A percentile compares a stretch with the other conserved stretches of the same genome.
Conservation (phyloP, 2,113 vertebrate species). For the Picathartes gymnocephalus region DNA sequence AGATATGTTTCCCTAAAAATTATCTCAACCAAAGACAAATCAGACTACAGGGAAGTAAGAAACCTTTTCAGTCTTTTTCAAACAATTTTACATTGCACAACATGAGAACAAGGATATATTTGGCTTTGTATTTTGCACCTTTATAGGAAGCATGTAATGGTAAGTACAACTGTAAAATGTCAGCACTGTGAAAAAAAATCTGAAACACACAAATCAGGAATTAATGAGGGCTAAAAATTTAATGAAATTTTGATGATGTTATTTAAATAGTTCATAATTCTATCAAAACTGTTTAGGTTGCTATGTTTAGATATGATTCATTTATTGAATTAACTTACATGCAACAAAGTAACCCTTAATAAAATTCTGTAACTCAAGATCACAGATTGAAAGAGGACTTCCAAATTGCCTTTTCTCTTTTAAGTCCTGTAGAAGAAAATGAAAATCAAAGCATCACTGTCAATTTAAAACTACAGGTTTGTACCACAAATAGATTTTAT, state of each 20-base stretch:
- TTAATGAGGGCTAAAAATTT: conserved; percentile 42
- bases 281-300: neutral
- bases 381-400: neutral
- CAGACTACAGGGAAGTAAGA: neutral
- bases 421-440: neutral
- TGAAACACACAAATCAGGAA: conserved; percentile 26
- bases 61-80: neutral
- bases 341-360: neutral
- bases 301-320: conserved; percentile 29
- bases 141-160: neutral
- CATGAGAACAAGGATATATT: neutral
- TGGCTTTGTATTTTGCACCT: neutral
- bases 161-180: neutral
- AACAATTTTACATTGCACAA: neutral
- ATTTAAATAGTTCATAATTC: conserved; percentile 40
- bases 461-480: neutral
- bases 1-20: neutral
- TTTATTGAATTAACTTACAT: neutral
- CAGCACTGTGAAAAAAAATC: neutral
- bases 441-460: neutral
- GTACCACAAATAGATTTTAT: neutral
- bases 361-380: neutral
- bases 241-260: conserved; percentile 32
- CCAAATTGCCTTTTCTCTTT: neutral
- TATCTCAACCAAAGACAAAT: neutral